Evolutionary conservation across 37 sponge, comb jelly and placozoan species (phyloP).

Genomic region (Spongilla lacustris): DNA sequence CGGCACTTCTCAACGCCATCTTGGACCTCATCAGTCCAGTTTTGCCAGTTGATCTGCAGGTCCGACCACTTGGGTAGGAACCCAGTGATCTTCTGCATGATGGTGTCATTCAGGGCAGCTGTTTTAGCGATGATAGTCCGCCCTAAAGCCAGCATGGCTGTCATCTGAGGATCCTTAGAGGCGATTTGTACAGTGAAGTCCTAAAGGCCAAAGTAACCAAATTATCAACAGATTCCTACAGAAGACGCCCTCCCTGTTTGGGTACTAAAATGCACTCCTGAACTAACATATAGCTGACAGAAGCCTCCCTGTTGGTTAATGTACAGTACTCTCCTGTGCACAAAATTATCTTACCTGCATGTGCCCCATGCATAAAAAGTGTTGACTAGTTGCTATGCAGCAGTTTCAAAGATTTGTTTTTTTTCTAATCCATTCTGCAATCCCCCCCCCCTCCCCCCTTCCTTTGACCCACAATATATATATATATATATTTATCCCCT

Average conservation of each 20-base stretch:
- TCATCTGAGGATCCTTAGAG: slow-evolving; percentile 48
- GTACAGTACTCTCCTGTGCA: too few species aligned
- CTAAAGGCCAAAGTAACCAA: slow-evolving; percentile 10
- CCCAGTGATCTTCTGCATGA: slow-evolving; percentile 54
- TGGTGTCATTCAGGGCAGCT: slow-evolving; percentile 46
- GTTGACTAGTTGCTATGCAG: too few species aligned
- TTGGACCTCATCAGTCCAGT: slow-evolving; percentile 79
- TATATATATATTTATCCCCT: too few species aligned
- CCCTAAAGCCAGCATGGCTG: slow-evolving; percentile 64
- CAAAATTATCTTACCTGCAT: too few species aligned
- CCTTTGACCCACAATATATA: too few species aligned
- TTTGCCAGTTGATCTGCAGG: slow-evolving; percentile 73
- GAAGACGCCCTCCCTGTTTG: neutral
- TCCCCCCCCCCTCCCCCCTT: too few species aligned
- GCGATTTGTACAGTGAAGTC: slow-evolving; percentile 36
- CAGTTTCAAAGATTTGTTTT: too few species aligned
- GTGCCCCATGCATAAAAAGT: too few species aligned
- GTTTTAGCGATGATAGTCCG: slow-evolving; percentile 58
- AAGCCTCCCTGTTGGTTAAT: too few species aligned
- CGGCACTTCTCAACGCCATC: slow-evolving; percentile 48
- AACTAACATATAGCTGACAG: too few species aligned
- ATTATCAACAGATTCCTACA: neutral
- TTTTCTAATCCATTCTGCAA: too few species aligned
- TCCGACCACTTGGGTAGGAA: slow-evolving; percentile 74
- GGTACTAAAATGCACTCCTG: too few species aligned